These are phyloP conservation scores for Armadillidium nasatum DNA, from an alignment of 1,140 invertebrate species.

Conservation along the genomic window DNA sequence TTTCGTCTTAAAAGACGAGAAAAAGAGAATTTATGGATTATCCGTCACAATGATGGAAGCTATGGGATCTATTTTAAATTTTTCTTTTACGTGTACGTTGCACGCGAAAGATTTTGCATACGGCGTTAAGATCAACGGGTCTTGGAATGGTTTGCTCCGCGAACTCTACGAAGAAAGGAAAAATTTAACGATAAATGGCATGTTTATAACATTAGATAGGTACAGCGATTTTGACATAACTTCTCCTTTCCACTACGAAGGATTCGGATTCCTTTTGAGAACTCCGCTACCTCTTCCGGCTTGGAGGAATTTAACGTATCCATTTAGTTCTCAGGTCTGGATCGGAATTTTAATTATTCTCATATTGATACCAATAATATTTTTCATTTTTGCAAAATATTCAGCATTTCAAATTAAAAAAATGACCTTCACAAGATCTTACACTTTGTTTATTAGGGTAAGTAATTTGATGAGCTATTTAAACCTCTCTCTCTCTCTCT, in stretches of 20 bases:
- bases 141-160: constrained; percentile 27
- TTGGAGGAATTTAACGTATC: constrained; percentile 27
- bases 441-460: too few relatives aligned
- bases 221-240: constrained; percentile 25
- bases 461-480: too few relatives aligned
- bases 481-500: too few relatives aligned
- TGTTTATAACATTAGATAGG: constrained; percentile 17
- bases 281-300: constrained; percentile 22
- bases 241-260: constrained; percentile 27
- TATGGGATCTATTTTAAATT: constrained; percentile 28
- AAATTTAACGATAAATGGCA: constrained; percentile 31
- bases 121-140: constrained; percentile 21
- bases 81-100: constrained; percentile 14
- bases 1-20: constrained; percentile 20
- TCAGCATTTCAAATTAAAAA: too few relatives aligned
- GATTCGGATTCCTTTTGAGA: constrained; percentile 29
- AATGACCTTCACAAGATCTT: too few relatives aligned
- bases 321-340: constrained; percentile 12
- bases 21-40: constrained; percentile 22
- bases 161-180: constrained; percentile 20
- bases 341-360: neutral
- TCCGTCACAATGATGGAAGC: constrained; percentile 26
- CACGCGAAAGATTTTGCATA: constrained; percentile 24
- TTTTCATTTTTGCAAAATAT: too few relatives aligned
- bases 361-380: neutral